These are phyloP conservation scores for Orycteropus afer DNA, from an alignment of 2,113 vertebrate genomes.

Conservation along the genomic window DNA sequence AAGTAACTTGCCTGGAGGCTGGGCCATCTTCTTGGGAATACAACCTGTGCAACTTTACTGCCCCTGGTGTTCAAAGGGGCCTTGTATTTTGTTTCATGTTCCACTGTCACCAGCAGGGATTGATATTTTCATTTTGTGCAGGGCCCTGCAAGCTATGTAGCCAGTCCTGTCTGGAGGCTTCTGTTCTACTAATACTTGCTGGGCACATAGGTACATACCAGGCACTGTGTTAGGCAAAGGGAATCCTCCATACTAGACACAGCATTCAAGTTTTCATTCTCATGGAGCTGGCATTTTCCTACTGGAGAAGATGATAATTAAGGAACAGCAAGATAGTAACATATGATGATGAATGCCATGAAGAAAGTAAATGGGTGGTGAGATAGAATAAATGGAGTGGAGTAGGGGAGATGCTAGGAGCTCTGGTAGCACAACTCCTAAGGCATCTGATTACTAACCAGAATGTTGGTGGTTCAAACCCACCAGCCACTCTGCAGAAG, in stretches of 20 bases:
- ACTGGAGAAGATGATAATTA: not conserved
- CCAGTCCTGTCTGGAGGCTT: not conserved
- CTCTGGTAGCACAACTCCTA: no score
- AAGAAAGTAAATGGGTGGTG: not conserved
- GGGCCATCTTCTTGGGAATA: not conserved
- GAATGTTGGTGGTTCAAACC: no score
- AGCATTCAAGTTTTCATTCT: not conserved
- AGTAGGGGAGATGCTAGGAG: not conserved
- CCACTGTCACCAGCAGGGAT: not conserved
- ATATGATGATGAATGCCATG: not conserved
- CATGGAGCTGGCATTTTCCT: not conserved
- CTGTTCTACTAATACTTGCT: not conserved
- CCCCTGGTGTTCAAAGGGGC: not conserved
- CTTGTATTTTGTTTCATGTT: not conserved
- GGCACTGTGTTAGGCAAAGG: not conserved
- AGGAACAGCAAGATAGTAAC: not conserved
- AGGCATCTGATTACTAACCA: no score
- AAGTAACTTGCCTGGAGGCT: not conserved
- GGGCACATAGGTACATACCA: not conserved
- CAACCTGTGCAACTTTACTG: not conserved
- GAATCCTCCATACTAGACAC: not conserved
- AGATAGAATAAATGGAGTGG: not conserved
- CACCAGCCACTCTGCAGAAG: no score
- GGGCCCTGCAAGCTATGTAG: not conserved
- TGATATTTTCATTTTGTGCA: not conserved